Conservation (phyloP, 2,113 vertebrate species). For the Oncorhynchus mykiss region DNA sequence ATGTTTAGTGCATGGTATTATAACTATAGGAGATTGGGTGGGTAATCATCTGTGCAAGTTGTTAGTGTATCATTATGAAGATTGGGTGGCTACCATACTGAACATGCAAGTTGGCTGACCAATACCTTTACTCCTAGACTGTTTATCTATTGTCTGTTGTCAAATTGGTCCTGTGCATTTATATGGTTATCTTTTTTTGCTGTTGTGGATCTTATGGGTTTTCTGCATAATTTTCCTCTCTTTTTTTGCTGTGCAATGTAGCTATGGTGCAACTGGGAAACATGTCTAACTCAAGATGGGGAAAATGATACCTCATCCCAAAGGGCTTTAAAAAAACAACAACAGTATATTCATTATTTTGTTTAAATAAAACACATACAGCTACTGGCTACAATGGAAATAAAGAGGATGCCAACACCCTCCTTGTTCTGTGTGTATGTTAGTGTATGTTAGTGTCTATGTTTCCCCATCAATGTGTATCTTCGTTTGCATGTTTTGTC, state of each 20-base stretch:
- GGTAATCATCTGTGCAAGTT: neutral
- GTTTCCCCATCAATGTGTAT: conserved; percentile 21
- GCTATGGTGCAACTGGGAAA: neutral
- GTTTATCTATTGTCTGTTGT: neutral
- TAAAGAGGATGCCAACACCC: conserved; percentile 65
- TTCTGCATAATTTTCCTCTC: neutral
- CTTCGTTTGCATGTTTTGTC: neutral
- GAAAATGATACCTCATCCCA: conserved; percentile 24
- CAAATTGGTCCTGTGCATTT: neutral
- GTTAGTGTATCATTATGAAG: neutral
- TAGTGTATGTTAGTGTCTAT: conserved; percentile 10
- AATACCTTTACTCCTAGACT: neutral
- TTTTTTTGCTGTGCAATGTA: neutral
- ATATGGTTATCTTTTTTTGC: neutral
- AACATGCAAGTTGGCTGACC: too few relatives aligned
- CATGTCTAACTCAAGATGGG: conserved; percentile 1
- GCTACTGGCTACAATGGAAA: conserved; percentile 57
- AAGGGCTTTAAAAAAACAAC: conserved; percentile 29
- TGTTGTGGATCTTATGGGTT: neutral
- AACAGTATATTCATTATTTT: conserved; percentile 45
- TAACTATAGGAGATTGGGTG: neutral
- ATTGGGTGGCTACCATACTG: neutral
- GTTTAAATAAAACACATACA: conserved; percentile 39
- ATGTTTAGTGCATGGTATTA: neutral
- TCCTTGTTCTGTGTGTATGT: neutral